These are phyloP conservation scores for Ptyas mucosa DNA, from an alignment of 2,113 vertebrate genomes.

Conservation along the genomic window DNA sequence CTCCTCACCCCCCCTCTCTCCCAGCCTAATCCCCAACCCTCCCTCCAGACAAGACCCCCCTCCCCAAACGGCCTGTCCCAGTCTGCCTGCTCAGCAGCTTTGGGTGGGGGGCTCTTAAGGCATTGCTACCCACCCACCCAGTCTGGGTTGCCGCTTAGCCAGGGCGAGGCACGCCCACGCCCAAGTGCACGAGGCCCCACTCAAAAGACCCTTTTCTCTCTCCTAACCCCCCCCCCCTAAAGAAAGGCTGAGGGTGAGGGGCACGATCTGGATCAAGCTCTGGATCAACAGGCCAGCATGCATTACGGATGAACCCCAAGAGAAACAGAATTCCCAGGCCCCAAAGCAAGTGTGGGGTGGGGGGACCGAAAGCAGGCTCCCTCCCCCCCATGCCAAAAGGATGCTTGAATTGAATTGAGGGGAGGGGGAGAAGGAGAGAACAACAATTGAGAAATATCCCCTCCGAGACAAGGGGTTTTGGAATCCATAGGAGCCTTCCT, in stretches of 20 bases:
- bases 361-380: neutral
- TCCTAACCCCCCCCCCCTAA: rapidly evolving
- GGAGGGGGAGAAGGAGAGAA: too few species aligned
- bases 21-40: neutral
- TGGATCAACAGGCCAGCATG: neutral
- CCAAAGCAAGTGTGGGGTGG: neutral
- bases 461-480: neutral
- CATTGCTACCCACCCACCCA: too few species aligned
- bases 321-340: neutral
- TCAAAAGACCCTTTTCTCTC: neutral
- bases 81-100: neutral
- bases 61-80: neutral
- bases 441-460: neutral
- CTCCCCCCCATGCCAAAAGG: neutral
- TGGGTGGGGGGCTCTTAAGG: neutral
- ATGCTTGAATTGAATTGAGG: neutral
- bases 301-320: neutral
- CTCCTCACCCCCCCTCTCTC: neutral
- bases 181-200: neutral
- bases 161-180: neutral
- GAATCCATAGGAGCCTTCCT: neutral
- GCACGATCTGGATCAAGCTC: neutral
- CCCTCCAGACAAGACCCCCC: neutral
- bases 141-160: neutral
- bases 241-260: neutral